Base-by-base conservation (phyloP, 2,888 invertebrate genomes). In the Carabus problematicus region DNA sequence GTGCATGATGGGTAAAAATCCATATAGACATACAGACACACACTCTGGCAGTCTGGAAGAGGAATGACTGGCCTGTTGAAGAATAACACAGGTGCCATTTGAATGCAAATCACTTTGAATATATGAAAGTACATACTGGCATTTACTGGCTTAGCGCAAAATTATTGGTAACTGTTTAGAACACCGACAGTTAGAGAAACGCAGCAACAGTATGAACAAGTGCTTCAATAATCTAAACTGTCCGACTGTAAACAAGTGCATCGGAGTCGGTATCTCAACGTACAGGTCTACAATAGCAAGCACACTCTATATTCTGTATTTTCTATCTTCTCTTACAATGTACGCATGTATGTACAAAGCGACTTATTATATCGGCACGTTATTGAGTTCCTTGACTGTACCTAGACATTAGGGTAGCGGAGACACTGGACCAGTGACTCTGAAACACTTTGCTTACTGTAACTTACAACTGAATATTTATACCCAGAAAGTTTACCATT, bases 51-150 rank as follows among this genome's bases (percentile, higher is more conserved):
- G 3, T 3, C 29, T 49, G 9, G 12, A n/a, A 47, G 43, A 61
- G 49, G 39, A 61, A 49, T 47, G 16, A 61, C 39, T 45, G 9
- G 39, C 19, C 29, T 42, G 61, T 47, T 29, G 49, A 61, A 61
- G 61, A 61, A 45, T 61, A 47, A 61, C 61, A n/a, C 61, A 47
- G 14, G 49, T 43, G 49, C 45, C 61, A 61, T 61, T 61, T 61
- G 49, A 47, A 61, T 61, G 61, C 61, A 49, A 61, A 61, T 61
- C 61, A 49, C 61, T 61, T 61, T 61, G 47, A 61, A 60, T 60
- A 29, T 61, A 61, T 61, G 61, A 61, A 61, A 61, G 47, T 45
- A 47, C 40, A 16, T 18, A 29, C 18, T 16, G 43, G 8, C 45
- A 61, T 61, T 29, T 61, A 49, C 47, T 39, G 40, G 40, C 56